These are phyloP conservation scores for Aspidiotus destructor DNA, from an alignment of 2,888 invertebrate genomes.

Conservation along the genomic window DNA sequence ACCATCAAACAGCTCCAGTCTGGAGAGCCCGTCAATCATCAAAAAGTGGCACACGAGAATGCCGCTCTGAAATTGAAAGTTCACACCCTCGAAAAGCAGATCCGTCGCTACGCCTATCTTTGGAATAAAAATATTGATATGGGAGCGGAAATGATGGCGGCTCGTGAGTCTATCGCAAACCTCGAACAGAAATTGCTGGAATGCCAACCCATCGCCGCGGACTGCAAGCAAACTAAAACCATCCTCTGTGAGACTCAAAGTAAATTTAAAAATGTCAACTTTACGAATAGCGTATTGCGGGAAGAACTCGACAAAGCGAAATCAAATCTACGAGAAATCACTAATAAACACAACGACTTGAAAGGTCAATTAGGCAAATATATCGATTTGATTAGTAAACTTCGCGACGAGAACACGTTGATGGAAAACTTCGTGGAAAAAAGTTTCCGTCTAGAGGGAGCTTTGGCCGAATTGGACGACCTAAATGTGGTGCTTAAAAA, in stretches of 20 bases:
- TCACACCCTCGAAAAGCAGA: slow-evolving; percentile 13
- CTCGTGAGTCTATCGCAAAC: slow-evolving; percentile 15
- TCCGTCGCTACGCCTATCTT: slow-evolving; percentile 8
- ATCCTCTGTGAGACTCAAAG: slow-evolving; percentile 7
- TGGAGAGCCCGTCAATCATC: background rate
- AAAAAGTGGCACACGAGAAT: slow-evolving; percentile 14
- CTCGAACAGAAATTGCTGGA: slow-evolving; percentile 22
- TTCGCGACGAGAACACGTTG: slow-evolving; percentile 20
- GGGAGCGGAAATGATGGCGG: slow-evolving; percentile 6
- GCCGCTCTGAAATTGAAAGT: slow-evolving; percentile 12
- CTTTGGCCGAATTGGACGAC: slow-evolving; percentile 24
- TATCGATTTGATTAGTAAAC: slow-evolving; percentile 3
- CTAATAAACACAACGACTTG: slow-evolving; percentile 5
- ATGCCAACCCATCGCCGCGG: slow-evolving; percentile 15
- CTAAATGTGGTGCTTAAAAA: slow-evolving; percentile 23
- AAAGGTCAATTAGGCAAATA: slow-evolving; percentile 16
- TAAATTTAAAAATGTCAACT: slow-evolving; percentile 7
- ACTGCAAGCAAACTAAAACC: slow-evolving; percentile 16
- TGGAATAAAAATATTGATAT: slow-evolving; percentile 19
- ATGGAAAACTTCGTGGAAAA: slow-evolving; percentile 25
- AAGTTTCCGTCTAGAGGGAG: slow-evolving; percentile 26
- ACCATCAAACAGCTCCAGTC: background rate
- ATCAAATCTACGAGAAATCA: background rate
- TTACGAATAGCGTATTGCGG: background rate
- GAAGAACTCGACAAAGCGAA: slow-evolving; percentile 17